Evolutionary conservation across 2,113 vertebrate genomes (phyloP).

Genomic region (Stigmatopora nigra): DNA sequence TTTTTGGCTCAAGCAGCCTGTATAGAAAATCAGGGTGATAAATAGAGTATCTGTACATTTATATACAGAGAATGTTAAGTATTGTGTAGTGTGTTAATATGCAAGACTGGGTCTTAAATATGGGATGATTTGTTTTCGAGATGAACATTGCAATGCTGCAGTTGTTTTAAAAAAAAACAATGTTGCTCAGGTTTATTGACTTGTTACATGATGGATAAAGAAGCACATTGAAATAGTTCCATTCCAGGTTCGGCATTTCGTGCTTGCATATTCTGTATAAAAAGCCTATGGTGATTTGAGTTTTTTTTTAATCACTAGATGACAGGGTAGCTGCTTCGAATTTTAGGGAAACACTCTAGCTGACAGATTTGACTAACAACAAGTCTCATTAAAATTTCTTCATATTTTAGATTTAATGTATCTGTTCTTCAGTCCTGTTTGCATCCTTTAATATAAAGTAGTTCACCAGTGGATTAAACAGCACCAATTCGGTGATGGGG

Average conservation of each 20-base stretch:
- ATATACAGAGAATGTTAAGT: conserved; percentile 7
- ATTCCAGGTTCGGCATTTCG: not conserved
- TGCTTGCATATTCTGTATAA: not conserved
- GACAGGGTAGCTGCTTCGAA: conserved; percentile 7
- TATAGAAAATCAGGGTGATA: conserved; percentile 24
- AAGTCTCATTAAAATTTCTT: conserved; percentile 3
- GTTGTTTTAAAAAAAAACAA: not conserved
- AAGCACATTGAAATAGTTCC: not conserved
- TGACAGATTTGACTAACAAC: conserved; percentile 14
- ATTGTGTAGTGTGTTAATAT: conserved; percentile 16
- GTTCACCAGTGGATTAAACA: conserved; percentile 34
- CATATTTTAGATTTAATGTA: conserved; percentile 8
- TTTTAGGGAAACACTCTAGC: conserved; percentile 36
- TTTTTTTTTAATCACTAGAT: conserved; percentile 15
- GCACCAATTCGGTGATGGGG: conserved; percentile 89
- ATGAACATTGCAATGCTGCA: conserved; percentile 4
- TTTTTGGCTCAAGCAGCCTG: conserved; percentile 19
- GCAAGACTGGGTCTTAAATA: conserved; percentile 52
- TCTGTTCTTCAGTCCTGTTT: conserved; percentile 8
- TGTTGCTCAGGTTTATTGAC: not conserved
- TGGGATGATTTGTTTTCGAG: conserved; percentile 22
- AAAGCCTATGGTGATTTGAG: conserved; percentile 3
- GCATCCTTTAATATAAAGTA: not conserved
- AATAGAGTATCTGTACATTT: conserved; percentile 3
- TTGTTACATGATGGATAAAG: not conserved